A percentile compares a stretch with the other conserved stretches of the same genome.
phyloP scores from a whole-genome alignment of 1,140 invertebrate genomes.

The Octopus bimaculoides region DNA sequence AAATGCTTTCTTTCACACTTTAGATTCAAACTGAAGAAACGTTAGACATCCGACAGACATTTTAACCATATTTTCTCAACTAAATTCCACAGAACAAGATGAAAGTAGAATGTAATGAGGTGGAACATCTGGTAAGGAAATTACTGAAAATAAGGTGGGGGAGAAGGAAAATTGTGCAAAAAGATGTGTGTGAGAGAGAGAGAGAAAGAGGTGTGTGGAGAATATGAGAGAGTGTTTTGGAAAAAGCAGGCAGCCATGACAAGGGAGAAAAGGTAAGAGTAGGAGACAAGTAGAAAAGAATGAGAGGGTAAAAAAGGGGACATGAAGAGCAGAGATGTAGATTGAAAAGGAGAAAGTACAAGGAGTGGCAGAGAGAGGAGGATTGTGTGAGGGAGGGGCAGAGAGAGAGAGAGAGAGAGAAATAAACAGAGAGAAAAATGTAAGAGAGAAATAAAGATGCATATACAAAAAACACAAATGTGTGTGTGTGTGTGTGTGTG shows the following conservation, averaged over 20 bases:
- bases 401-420: not conserved
- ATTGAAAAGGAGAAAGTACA: not conserved
- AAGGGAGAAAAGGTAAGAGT: not conserved
- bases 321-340: not conserved
- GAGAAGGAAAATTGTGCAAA: too few species aligned
- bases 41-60: too few species aligned
- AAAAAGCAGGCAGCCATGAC: not conserved
- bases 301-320: not conserved
- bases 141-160: too few species aligned
- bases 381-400: not conserved
- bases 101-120: too few species aligned
- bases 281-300: not conserved
- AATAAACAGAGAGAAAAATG: not conserved
- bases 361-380: not conserved
- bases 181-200: not conserved
- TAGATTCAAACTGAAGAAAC: too few species aligned
- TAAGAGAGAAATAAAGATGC: too few species aligned
- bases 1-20: too few species aligned
- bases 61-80: too few species aligned
- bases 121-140: too few species aligned
- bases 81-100: too few species aligned
- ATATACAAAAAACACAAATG: too few species aligned
- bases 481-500: too few species aligned
- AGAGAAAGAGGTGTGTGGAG: not conserved
- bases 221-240: not conserved